Conservation (phyloP, 1,140 invertebrate genomes). For the Phenacoccus solenopsis region DNA sequence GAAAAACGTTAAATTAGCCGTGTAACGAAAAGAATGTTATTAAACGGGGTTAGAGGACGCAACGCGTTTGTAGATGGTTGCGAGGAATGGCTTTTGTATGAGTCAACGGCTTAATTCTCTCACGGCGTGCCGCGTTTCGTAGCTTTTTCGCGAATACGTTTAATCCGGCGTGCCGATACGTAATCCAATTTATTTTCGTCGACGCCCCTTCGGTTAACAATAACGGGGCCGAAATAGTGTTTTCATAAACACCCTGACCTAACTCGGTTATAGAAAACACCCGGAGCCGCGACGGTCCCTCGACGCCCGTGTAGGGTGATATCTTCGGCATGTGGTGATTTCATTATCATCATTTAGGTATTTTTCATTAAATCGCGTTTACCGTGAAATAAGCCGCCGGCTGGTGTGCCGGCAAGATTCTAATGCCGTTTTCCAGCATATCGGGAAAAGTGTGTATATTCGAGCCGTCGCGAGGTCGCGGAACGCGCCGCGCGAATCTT, state of each 20-base stretch:
- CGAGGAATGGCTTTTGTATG: neutral
- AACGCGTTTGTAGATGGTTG: too few relatives aligned
- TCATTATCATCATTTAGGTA: neutral
- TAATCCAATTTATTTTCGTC: neutral
- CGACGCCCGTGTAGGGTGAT: neutral
- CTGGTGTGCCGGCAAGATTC: too few relatives aligned
- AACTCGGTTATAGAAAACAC: neutral
- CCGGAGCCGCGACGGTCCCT: neutral
- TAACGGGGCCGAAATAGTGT: neutral
- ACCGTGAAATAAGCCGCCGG: too few relatives aligned
- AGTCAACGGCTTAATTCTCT: slow-evolving; percentile 1
- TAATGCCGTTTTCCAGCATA: too few relatives aligned
- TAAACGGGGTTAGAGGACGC: neutral
- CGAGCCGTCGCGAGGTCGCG: too few relatives aligned
- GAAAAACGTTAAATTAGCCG: neutral
- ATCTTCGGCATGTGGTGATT: neutral
- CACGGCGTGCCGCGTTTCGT: neutral
- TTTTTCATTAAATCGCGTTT: slow-evolving; percentile 3
- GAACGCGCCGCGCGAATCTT: neutral
- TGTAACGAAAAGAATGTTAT: neutral
- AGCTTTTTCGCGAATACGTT: neutral
- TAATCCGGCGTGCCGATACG: neutral
- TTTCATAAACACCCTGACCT: slow-evolving; percentile 1
- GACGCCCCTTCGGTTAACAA: neutral
- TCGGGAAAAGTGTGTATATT: too few relatives aligned